Evolutionary conservation across 2,113 vertebrate genomes (phyloP).

Genomic region (Noctilio leporinus): DNA sequence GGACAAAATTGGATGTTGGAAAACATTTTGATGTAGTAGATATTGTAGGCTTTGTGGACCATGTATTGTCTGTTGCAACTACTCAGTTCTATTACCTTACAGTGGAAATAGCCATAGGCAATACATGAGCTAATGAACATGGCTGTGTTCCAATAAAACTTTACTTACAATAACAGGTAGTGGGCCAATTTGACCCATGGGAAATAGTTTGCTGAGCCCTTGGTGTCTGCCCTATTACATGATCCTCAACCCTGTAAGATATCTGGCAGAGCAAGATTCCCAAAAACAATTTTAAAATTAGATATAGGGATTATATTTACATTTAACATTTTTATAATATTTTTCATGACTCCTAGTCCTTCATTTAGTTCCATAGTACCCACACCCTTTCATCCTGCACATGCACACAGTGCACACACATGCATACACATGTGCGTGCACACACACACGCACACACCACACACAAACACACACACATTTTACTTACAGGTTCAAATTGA

Average conservation of each 20-base stretch:
- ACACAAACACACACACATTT: neutral
- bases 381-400: neutral
- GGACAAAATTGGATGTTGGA: neutral
- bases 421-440: fast-evolving
- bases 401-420: fast-evolving
- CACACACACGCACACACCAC: neutral
- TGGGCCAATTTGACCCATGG: neutral
- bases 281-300: neutral
- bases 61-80: neutral
- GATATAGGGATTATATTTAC: neutral
- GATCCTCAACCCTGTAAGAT: neutral
- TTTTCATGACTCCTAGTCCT: neutral
- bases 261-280: neutral
- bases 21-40: neutral
- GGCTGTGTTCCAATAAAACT: neutral
- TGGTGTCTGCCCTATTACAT: neutral
- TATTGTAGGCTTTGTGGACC: neutral
- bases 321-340: neutral
- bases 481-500: neutral
- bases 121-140: neutral
- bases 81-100: neutral
- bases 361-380: neutral
- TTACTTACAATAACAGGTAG: neutral
- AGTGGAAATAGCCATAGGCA: neutral
- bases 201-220: neutral